Evolutionary conservation across 2,797 vertebrate species (phyloP), one percentile per base, ranked within the genome.

Genomic region (Diglossa cyanea): DNA sequence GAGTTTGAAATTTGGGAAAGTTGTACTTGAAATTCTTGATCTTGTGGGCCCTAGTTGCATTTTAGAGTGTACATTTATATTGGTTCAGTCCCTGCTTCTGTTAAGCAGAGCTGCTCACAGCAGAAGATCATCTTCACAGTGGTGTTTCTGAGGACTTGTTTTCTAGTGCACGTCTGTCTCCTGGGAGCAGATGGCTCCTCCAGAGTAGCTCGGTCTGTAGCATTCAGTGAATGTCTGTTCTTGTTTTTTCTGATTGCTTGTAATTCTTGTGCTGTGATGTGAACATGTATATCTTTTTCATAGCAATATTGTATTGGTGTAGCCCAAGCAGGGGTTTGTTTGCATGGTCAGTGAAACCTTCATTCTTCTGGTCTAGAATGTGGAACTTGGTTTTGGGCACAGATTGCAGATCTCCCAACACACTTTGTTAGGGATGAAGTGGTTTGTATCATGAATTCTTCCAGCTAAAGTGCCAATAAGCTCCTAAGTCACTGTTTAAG

Each of bases 91-190:
- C 25, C 37, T 50, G n/a, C 23, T 68, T 28, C 58, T 65, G 33
- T 51, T 68, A 28, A 60, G 68, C 39, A 92, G 60, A 57, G 39
- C 44, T 76, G 35, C 65, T 80, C 17, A 35, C 9, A 73, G 8
- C 21, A 16, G 47, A 21, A 51, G 76, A 24, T 68, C 8, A 18
- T 37, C 31, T 45, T 18, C 44, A 18, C 13, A 24, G 39, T 30
- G 15, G 1, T 20, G 12, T 58, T 68, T 81, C 57, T 82, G 48
- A 72, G 40, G 37, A 5, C 26, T 72, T 39, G 6, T 37, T 71
- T 75, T 42, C 40, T 35, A 13, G 13, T n/a, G 14, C 30, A 6
- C 0, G 0, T 71, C 25, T 54, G 2, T 63, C n/a, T 66, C n/a
- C 35, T 67, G 61, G 17, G 19, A 67, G 19, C 21, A 51, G 7